These are phyloP conservation scores for Abscondita cerata DNA, from an alignment of 2,888 invertebrate species.

Conservation along the genomic window DNA sequence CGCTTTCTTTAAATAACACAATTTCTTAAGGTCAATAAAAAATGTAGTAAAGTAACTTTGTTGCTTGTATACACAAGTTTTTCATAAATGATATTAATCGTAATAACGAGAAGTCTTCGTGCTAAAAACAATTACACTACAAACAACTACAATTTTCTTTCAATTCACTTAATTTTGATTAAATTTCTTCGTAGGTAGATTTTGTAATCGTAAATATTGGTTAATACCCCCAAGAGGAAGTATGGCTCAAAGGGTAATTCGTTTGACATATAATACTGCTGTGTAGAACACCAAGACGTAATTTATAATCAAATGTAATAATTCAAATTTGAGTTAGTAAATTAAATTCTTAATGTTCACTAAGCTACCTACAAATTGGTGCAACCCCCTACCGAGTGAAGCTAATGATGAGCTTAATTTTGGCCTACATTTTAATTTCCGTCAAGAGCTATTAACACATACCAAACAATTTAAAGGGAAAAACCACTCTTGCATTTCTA, in stretches of 20 bases:
- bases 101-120: constrained; percentile 39
- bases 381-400: constrained; percentile 1
- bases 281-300: no score
- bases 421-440: constrained; percentile 34
- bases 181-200: constrained; percentile 46
- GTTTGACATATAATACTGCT: no score
- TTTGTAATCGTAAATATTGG: constrained; percentile 49
- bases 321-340: no score
- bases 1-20: no score
- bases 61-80: no score
- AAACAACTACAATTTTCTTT: constrained; percentile 45
- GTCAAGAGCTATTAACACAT: constrained; percentile 29
- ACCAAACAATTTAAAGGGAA: constrained; percentile 27
- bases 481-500: constrained; percentile 36
- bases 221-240: constrained; percentile 35
- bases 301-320: no score
- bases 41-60: no score
- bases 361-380: background rate
- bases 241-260: background rate
- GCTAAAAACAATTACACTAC: constrained; percentile 45
- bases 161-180: constrained; percentile 47
- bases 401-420: constrained; percentile 25
- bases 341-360: background rate
- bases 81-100: no score
- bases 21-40: no score